Evolutionary conservation across 2,888 invertebrate species (phyloP).

Genomic region (Tromatobia lineatoria): DNA sequence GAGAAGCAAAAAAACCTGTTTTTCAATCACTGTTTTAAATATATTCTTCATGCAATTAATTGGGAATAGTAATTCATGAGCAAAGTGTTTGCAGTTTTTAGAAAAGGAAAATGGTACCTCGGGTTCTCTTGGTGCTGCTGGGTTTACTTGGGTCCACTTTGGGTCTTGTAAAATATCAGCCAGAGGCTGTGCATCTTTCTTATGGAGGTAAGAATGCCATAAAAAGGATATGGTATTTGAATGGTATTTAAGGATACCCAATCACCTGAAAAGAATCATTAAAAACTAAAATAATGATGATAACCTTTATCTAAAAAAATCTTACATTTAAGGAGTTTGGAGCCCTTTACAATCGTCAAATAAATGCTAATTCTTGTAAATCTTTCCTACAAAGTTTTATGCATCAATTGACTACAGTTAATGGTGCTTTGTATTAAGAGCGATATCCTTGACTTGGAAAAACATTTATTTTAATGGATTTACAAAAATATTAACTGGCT

Average conservation of each 20-base stretch:
- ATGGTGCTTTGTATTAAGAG: too few species aligned
- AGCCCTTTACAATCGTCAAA: too few species aligned
- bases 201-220: slow-evolving; percentile 86
- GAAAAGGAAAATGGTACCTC: slow-evolving; percentile 34
- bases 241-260: background rate
- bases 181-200: slow-evolving; percentile 90
- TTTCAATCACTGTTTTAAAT: background rate
- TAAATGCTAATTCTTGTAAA: too few species aligned
- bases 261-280: too few species aligned
- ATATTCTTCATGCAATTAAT: background rate
- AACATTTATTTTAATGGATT: too few species aligned
- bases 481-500: too few species aligned
- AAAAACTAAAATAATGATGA: too few species aligned
- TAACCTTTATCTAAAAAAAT: too few species aligned
- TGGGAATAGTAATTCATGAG: background rate
- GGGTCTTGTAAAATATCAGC: slow-evolving; percentile 86
- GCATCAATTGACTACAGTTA: too few species aligned
- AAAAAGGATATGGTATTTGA: background rate
- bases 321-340: too few species aligned
- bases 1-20: background rate
- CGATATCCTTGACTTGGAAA: too few species aligned
- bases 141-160: slow-evolving; percentile 63
- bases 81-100: slow-evolving; percentile 9
- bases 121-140: slow-evolving; percentile 50
- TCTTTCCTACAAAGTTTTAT: too few species aligned